Evolutionary conservation across 2,888 invertebrate species (phyloP).

Genomic region (Cepaea hortensis): DNA sequence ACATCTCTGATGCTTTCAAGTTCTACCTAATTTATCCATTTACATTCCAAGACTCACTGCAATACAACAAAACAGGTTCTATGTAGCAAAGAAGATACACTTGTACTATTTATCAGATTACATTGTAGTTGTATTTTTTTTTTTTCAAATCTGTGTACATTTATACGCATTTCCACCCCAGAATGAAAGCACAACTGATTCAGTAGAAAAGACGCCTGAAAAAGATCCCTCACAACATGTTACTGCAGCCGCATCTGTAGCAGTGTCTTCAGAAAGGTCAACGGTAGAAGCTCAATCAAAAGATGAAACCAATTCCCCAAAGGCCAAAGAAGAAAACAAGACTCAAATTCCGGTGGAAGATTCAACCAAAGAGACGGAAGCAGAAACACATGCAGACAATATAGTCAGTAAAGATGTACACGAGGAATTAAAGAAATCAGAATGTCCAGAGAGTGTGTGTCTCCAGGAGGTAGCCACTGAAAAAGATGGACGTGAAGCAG

Average conservation of each 20-base stretch:
- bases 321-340: neutral
- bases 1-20: no score
- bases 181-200: neutral
- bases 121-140: no score
- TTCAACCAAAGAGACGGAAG: neutral
- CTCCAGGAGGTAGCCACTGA: constrained; percentile 38
- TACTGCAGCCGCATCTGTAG: constrained; percentile 23
- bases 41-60: no score
- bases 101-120: no score
- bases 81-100: no score
- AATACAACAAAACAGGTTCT: no score
- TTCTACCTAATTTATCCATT: no score
- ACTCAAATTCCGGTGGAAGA: neutral
- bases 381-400: neutral
- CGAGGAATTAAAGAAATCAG: constrained; percentile 12
- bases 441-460: neutral
- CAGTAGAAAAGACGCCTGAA: neutral
- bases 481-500: constrained; percentile 11
- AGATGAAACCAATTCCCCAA: neutral
- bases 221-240: neutral
- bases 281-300: neutral
- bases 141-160: no score
- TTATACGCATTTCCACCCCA: neutral
- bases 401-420: neutral
- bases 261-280: neutral